Conservation (phyloP, 1,140 invertebrate species). For the Drosophila murphyi region DNA sequence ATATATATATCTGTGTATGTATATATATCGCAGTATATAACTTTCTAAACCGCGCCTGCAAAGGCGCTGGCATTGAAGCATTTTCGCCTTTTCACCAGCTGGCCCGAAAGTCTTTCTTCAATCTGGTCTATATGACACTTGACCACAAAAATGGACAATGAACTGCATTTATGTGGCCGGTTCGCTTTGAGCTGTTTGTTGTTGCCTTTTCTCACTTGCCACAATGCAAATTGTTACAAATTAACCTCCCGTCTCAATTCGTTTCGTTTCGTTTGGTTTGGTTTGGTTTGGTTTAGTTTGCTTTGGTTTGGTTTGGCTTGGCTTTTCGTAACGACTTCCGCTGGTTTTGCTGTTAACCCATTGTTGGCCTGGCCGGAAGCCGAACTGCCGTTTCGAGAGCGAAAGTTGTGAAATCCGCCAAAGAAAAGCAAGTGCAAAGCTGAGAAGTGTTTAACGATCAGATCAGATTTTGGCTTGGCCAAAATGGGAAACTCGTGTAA, state of each 20-base stretch:
- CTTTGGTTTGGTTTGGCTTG: slow-evolving; percentile 29
- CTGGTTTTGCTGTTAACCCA: slow-evolving; percentile 49
- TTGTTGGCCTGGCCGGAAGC: slow-evolving; percentile 70
- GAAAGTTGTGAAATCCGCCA: slow-evolving; percentile 78
- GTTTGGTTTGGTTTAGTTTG: slow-evolving; percentile 42
- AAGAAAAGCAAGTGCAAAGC: slow-evolving; percentile 31
- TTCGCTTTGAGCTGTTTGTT: slow-evolving; percentile 10
- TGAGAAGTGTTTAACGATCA: background rate
- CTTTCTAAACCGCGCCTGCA: slow-evolving; percentile 73
- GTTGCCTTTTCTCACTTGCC: slow-evolving; percentile 51
- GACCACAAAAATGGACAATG: slow-evolving; percentile 61
- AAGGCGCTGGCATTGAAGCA: background rate
- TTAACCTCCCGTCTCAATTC: slow-evolving; percentile 66
- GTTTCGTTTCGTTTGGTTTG: slow-evolving; percentile 47
- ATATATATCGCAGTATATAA: slow-evolving; percentile 25
- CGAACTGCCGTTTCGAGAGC: slow-evolving; percentile 52
- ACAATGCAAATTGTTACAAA: slow-evolving; percentile 70
- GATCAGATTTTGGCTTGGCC: slow-evolving; percentile 7
- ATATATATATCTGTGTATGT: no score
- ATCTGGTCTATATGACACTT: slow-evolving; percentile 69
- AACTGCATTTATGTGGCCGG: slow-evolving; percentile 58
- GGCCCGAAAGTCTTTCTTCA: no score
- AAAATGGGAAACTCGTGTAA: slow-evolving; percentile 67
- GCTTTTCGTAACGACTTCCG: slow-evolving; percentile 68
- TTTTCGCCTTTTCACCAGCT: no score